Base-by-base conservation (phyloP, 2,113 vertebrate species). In the Nerophis ophidion region DNA sequence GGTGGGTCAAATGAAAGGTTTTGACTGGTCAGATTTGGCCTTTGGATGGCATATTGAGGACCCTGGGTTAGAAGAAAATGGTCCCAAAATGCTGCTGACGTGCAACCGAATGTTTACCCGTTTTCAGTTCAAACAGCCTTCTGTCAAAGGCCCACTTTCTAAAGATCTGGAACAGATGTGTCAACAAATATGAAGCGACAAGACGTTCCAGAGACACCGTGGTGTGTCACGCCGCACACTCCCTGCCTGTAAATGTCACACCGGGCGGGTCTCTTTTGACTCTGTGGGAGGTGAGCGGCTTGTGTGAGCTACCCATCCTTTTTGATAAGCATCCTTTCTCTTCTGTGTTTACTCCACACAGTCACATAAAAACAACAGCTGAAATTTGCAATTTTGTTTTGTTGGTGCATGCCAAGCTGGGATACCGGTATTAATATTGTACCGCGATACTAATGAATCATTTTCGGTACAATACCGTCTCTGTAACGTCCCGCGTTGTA, bases 181-280 rank as follows among this genome's bases (percentile, higher is more conserved):
- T 57, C 38, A 60, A 51, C 33, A 51, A 13, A 12, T 51, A 51
- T 34, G 38, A 62, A 59, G 17, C 60, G 65, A 57, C 49, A 55
- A 68, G 45, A 45, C 48, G 70, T 65, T 34, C 9, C 63, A 49
- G 50, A 47, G 19, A 36, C 33, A 48, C 36, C 9, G 5, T 51
- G 45, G 63, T 17, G 42, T 55, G 55, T 71, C 40, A 60, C 67
- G 55, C 67, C 53, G 33, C 35, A 19, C 50, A 38, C 46, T 45
- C 38, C 13, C 38, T 71, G 54, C 40, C 70, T 74, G 68, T 33
- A 80, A 76, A 75, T 84, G 71, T 74, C 75, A 81, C 55, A 63
- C 13, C 48, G 65, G 71, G 68, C 61, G 57, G 59, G 56, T 61
- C 60, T 74, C 63, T 84, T 79, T 82, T 33, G 65, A 74, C 66